phyloP scores from a whole-genome alignment of 2,888 invertebrate genomes.

The Meiosimyza decipiens region DNA sequence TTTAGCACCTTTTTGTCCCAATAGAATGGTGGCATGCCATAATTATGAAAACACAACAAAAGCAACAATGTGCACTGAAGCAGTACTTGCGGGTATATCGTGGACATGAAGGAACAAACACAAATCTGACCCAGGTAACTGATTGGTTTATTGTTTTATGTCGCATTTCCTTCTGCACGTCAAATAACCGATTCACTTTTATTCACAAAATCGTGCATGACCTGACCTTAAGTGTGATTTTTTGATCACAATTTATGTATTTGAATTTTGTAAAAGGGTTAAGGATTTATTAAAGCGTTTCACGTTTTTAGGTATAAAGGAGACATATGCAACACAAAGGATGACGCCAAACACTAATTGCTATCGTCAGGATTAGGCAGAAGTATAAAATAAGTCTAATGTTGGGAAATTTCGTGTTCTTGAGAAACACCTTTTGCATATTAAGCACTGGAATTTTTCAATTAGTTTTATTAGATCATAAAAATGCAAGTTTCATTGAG shows the following conservation, averaged over 20 bases:
- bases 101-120: no score
- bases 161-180: conserved; percentile 24
- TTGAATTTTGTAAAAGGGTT: conserved; percentile 47
- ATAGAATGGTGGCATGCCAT: conserved; percentile 48
- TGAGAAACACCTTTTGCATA: conserved; percentile 5
- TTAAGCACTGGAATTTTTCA: conserved; percentile 3
- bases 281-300: neutral
- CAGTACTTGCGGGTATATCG: no score
- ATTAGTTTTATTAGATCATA: neutral
- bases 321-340: conserved; percentile 11
- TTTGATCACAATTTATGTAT: conserved; percentile 3
- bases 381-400: conserved; percentile 49
- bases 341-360: conserved; percentile 59
- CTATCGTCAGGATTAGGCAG: conserved; percentile 40
- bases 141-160: conserved; percentile 30
- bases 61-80: conserved; percentile 22
- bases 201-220: conserved; percentile 8
- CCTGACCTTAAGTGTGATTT: conserved; percentile 33
- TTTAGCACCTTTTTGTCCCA: conserved; percentile 59
- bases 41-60: conserved; percentile 27
- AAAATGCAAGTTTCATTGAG: conserved; percentile 16
- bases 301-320: no score
- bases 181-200: conserved; percentile 20
- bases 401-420: conserved; percentile 49
- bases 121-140: no score